A percentile compares a stretch with the other conserved stretches of the same genome.
Evolutionary conservation across 2,797 vertebrate species (phyloP).

Genomic region (Chanos chanos): DNA sequence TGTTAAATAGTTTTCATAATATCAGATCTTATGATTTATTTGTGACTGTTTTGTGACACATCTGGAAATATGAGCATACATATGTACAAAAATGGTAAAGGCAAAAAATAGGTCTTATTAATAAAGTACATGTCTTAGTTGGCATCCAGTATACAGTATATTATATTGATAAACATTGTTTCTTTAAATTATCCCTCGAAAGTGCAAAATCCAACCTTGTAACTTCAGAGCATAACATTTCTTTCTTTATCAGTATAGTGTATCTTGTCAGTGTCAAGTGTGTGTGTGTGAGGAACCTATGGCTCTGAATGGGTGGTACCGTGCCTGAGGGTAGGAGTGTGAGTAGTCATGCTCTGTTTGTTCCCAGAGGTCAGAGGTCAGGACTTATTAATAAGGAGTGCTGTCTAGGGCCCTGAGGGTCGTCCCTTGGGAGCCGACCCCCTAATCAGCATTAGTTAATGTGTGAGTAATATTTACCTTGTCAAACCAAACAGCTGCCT

Average conservation of each 20-base stretch:
- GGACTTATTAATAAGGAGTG: conserved; percentile 67
- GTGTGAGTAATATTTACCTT: conserved; percentile 89
- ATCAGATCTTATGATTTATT: too few relatives aligned
- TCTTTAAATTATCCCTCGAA: too few relatives aligned
- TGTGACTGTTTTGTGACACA: too few relatives aligned
- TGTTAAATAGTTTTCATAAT: too few relatives aligned
- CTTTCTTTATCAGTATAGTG: neutral
- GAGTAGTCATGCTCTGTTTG: conserved; percentile 56
- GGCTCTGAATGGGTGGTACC: conserved; percentile 9
- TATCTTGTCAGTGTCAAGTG: neutral
- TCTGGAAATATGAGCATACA: too few relatives aligned
- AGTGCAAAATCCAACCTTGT: too few relatives aligned
- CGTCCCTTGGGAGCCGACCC: conserved; percentile 78
- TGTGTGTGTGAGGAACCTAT: neutral
- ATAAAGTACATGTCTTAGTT: too few relatives aligned
- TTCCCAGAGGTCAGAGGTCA: conserved; percentile 58
- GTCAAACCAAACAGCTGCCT: conserved; percentile 88
- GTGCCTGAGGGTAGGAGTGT: conserved; percentile 34
- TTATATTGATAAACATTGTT: too few relatives aligned
- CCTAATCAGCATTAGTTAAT: conserved; percentile 94
- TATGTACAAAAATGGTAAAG: too few relatives aligned
- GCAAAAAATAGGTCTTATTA: too few relatives aligned
- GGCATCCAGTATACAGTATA: too few relatives aligned
- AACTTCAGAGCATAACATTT: neutral
- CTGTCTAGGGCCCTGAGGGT: conserved; percentile 63